These are phyloP conservation scores for Drosophila histrio DNA, from an alignment of 2,888 invertebrate species.

Conservation along the genomic window DNA sequence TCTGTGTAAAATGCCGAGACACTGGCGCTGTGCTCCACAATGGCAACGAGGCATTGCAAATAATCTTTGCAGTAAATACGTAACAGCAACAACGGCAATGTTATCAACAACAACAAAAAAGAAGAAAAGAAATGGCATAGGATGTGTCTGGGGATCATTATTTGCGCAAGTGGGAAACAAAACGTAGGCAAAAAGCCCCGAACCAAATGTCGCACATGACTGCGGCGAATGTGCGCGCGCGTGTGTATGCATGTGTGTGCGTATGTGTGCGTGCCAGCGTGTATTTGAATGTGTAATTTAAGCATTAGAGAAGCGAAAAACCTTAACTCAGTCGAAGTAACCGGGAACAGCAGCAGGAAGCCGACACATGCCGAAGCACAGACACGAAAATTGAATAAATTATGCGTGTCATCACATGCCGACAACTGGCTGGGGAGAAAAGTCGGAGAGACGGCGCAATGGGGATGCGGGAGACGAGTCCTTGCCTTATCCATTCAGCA, in stretches of 20 bases:
- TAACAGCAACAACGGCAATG: slow-evolving; percentile 41
- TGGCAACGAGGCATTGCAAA: slow-evolving; percentile 73
- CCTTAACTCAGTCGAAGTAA: slow-evolving; percentile 57
- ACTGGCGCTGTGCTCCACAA: slow-evolving; percentile 28
- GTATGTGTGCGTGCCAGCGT: slow-evolving; percentile 36
- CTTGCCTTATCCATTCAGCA: slow-evolving; percentile 16
- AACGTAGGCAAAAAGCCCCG: slow-evolving; percentile 68
- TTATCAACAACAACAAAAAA: not conserved
- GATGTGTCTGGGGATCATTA: slow-evolving; percentile 81
- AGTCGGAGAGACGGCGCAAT: not conserved
- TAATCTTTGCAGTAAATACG: slow-evolving; percentile 78
- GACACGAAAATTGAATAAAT: slow-evolving; percentile 78
- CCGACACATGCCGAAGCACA: slow-evolving; percentile 38
- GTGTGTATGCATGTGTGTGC: slow-evolving; percentile 21
- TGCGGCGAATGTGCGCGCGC: slow-evolving; percentile 54
- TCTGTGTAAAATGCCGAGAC: not conserved
- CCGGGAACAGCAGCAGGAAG: slow-evolving; percentile 36
- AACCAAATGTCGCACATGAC: slow-evolving; percentile 74
- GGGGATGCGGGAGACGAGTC: slow-evolving; percentile 20
- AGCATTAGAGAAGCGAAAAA: slow-evolving; percentile 76
- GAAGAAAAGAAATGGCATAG: slow-evolving; percentile 40
- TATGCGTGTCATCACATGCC: slow-evolving; percentile 81
- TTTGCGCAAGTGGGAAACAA: slow-evolving; percentile 78
- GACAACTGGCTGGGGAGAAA: slow-evolving; percentile 27
- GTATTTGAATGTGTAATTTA: slow-evolving; percentile 78